phyloP scores from a whole-genome alignment of 2,888 invertebrate species.

The Agapetus fuscipes region DNA sequence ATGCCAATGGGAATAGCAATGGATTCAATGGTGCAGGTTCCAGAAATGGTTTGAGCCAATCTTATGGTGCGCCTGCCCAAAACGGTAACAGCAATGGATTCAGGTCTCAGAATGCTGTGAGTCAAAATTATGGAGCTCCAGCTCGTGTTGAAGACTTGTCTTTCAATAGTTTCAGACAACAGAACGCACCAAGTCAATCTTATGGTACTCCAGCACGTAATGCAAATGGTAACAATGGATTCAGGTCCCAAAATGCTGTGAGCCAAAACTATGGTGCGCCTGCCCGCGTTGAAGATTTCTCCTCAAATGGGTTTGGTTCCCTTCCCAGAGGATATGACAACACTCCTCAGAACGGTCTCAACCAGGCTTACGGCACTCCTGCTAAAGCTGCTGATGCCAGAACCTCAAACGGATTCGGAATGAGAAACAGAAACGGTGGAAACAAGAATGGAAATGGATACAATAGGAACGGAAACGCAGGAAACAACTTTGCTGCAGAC shows the following conservation, averaged over 20 bases:
- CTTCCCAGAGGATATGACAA: not conserved
- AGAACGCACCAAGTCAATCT: not conserved
- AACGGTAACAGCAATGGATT: not conserved
- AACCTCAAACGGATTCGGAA: slow-evolving; percentile 6
- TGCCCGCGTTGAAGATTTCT: too few relatives aligned
- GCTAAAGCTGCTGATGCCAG: slow-evolving; percentile 7
- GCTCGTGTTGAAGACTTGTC: too few relatives aligned
- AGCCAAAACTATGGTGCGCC: too few relatives aligned
- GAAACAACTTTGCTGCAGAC: not conserved
- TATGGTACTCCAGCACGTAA: slow-evolving; percentile 8
- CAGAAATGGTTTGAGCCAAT: not conserved
- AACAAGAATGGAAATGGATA: slow-evolving; percentile 5
- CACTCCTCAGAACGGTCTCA: slow-evolving; percentile 1
- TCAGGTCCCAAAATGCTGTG: not conserved
- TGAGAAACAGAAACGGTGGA: slow-evolving; percentile 1
- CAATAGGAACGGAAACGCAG: not conserved
- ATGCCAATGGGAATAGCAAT: slow-evolving; percentile 8
- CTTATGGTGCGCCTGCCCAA: not conserved
- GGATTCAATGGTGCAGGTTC: slow-evolving; percentile 10
- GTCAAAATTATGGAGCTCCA: too few relatives aligned
- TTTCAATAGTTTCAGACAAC: not conserved
- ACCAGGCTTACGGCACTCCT: slow-evolving; percentile 5
- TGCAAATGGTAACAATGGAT: not conserved
- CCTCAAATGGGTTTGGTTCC: slow-evolving; percentile 1
- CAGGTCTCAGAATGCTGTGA: not conserved